phyloP scores from a whole-genome alignment of 2,888 invertebrate species.

The Leptopilina myrica region DNA sequence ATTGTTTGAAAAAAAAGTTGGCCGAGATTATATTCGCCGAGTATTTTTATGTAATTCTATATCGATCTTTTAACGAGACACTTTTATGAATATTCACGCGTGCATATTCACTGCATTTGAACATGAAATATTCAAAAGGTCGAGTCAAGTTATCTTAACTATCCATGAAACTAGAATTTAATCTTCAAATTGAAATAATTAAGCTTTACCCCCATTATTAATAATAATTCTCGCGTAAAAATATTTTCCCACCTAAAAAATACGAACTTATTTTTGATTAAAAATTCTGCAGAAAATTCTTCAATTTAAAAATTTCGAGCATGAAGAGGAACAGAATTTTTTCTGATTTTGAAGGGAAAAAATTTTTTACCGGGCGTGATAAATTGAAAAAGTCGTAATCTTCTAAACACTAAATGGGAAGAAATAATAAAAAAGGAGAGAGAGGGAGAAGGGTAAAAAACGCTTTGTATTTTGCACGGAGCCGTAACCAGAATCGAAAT shows the following conservation, averaged over 20 bases:
- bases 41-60: conserved; percentile 38
- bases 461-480: conserved; percentile 12
- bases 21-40: neutral
- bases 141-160: conserved; percentile 19
- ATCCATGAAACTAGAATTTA: conserved; percentile 9
- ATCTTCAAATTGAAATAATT: conserved; percentile 21
- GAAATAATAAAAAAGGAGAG: too few relatives aligned
- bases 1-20: neutral
- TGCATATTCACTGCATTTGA: conserved; percentile 23
- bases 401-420: neutral
- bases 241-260: too few relatives aligned
- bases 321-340: too few relatives aligned
- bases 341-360: too few relatives aligned
- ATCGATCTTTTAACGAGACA: conserved; percentile 26
- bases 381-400: neutral
- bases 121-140: conserved; percentile 38
- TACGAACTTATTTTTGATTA: too few relatives aligned
- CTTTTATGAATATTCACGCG: conserved; percentile 36
- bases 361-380: neutral
- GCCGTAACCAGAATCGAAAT: conserved; percentile 37
- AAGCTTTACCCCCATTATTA: neutral
- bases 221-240: conserved; percentile 3
- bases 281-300: too few relatives aligned
- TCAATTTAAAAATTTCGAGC: too few relatives aligned
- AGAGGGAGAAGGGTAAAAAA: neutral